A percentile compares a stretch with the other conserved stretches of the same genome.
phyloP scores from a whole-genome alignment of 2,113 vertebrate species.

The Sorex araneus region DNA sequence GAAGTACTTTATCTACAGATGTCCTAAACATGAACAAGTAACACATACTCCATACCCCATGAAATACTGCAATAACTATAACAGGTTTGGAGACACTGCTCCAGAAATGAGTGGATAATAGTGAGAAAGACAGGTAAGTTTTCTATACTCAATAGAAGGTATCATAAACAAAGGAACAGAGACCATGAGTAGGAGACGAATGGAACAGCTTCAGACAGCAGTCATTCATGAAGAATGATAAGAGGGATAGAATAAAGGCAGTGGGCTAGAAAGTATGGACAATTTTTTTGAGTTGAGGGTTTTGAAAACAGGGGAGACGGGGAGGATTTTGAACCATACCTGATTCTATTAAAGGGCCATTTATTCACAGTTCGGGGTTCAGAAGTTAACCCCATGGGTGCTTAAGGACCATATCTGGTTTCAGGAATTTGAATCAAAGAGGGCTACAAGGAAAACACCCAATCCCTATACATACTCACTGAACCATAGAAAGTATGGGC shows the following conservation, averaged over 20 bases:
- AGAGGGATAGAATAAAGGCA: not conserved
- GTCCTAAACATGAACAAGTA: no score
- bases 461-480: no score
- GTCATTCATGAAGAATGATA: not conserved
- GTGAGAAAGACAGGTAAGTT: not conserved
- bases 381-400: no score
- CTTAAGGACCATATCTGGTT: no score
- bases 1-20: not conserved
- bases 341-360: no score
- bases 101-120: not conserved
- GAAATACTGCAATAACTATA: not conserved
- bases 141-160: not conserved
- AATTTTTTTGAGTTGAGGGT: not conserved
- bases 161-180: not conserved
- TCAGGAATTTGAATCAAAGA: no score
- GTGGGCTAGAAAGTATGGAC: no score
- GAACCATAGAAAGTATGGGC: no score
- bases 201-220: not conserved
- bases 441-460: no score
- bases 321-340: no score
- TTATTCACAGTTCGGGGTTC: no score
- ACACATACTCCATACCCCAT: not conserved
- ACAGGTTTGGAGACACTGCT: no score
- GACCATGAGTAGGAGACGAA: not conserved
- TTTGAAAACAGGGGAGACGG: not conserved